Percentiles rank a stretch among this genome's conserved stretches.
Conservation (phyloP, 2,888 invertebrate species). For the Cordilura impudica region DNA sequence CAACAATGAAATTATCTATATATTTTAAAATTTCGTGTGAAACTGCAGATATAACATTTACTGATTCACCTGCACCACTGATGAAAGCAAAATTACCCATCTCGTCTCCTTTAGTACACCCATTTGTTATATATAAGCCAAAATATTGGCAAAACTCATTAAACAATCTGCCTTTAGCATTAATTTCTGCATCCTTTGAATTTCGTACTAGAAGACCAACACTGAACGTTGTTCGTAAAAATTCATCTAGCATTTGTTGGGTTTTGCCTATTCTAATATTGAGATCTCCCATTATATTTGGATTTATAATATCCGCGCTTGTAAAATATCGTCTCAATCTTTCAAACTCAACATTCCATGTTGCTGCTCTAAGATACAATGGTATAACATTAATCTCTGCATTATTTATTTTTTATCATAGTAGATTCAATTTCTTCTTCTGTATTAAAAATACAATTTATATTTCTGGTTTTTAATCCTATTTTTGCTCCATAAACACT, state of each 20-base stretch:
- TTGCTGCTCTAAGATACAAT: too few relatives aligned
- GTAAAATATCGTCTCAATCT: too few relatives aligned
- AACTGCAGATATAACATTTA: neutral
- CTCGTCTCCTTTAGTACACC: neutral
- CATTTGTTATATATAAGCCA: neutral
- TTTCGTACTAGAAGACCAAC: neutral
- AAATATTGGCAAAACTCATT: neutral
- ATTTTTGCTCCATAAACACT: too few relatives aligned
- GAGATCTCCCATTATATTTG: neutral
- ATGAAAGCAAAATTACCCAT: neutral
- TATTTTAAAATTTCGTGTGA: neutral
- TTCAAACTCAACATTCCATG: too few relatives aligned
- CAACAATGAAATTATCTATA: neutral
- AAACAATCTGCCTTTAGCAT: neutral
- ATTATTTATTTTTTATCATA: too few relatives aligned
- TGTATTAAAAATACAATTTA: too few relatives aligned
- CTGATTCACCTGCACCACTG: neutral
- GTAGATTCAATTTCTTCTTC: too few relatives aligned
- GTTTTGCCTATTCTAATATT: neutral
- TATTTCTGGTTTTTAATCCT: too few relatives aligned
- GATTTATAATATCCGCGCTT: neutral
- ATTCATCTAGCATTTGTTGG: neutral
- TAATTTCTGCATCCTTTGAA: neutral
- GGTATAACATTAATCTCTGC: too few relatives aligned
- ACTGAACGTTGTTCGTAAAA: neutral